Evolutionary conservation across 2,113 vertebrate genomes (phyloP).

Genomic region (Eulemur macaco): DNA sequence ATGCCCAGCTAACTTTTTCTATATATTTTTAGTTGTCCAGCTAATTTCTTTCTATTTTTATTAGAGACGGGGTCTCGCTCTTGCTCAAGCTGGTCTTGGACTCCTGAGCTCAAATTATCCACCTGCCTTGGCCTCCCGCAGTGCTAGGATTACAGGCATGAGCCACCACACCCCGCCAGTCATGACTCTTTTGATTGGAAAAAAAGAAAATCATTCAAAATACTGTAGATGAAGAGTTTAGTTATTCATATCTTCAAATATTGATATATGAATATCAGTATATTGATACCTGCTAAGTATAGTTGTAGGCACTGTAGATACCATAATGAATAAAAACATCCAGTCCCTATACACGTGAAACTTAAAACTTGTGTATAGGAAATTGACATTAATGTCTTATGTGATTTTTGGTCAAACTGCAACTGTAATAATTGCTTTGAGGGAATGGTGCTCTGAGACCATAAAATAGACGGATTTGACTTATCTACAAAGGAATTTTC

Average conservation of each 20-base stretch:
- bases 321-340: background rate
- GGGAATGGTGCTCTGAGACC: background rate
- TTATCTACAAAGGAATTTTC: background rate
- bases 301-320: background rate
- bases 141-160: no score
- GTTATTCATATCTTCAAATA: background rate
- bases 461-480: background rate
- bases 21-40: no score
- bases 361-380: background rate
- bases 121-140: no score
- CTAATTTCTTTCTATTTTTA: no score
- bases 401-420: background rate
- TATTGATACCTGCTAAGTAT: background rate
- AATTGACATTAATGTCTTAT: background rate
- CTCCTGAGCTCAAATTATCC: no score
- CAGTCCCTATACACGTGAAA: background rate
- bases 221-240: background rate
- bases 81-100: no score
- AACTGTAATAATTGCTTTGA: background rate
- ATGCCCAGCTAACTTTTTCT: no score
- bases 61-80: no score
- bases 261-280: background rate
- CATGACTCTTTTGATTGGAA: background rate
- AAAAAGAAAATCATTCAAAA: background rate
- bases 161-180: no score